Percentiles rank a stretch among this genome's conserved stretches.
phyloP scores from a whole-genome alignment of 2,113 vertebrate genomes.

The Rhea pennata region DNA sequence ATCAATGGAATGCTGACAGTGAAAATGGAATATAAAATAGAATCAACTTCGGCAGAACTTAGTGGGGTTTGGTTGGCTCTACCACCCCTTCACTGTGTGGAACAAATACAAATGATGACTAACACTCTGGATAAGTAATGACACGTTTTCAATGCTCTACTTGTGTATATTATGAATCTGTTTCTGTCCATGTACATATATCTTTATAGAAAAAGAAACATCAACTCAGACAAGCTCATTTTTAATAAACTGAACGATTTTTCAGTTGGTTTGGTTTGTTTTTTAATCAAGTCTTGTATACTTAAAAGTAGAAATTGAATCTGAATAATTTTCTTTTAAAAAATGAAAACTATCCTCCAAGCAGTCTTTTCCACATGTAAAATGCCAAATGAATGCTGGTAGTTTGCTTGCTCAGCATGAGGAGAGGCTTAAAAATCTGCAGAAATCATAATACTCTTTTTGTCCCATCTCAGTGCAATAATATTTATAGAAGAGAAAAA shows the following conservation, averaged over 20 bases:
- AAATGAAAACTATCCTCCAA: not conserved
- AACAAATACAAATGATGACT: not conserved
- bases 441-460: not conserved
- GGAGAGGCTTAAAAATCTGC: not conserved
- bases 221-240: not conserved
- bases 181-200: not conserved
- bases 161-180: not conserved
- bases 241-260: not conserved
- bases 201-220: not conserved
- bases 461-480: not conserved
- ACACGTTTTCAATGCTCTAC: not conserved
- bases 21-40: not conserved
- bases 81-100: not conserved
- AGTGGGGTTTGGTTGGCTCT: not conserved
- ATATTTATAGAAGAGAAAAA: not conserved
- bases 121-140: not conserved
- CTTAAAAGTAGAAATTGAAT: not conserved
- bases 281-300: not conserved
- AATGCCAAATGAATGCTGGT: not conserved
- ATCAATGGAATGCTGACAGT: not conserved
- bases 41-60: not conserved
- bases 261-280: accelerated
- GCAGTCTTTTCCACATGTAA: not conserved
- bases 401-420: not conserved
- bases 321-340: not conserved